A percentile compares a stretch with the other conserved stretches of the same genome.
phyloP scores from a whole-genome alignment of 2,888 invertebrate species.

The Andrena fulva region DNA sequence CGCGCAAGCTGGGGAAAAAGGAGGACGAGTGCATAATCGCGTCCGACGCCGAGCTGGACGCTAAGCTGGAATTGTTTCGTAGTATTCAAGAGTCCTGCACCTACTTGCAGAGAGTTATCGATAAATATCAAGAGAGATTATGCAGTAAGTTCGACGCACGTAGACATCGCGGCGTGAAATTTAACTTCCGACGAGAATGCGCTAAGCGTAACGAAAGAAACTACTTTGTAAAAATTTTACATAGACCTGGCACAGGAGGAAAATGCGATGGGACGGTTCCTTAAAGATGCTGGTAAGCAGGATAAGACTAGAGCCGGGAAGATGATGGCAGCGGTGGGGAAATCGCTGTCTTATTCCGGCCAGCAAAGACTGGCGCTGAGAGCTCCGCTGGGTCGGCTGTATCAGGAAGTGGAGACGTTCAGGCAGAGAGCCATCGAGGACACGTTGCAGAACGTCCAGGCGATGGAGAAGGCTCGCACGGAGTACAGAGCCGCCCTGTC shows the following conservation, averaged over 20 bases:
- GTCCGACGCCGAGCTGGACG: slow-evolving; percentile 98
- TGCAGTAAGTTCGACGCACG: slow-evolving; percentile 87
- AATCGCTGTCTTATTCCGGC: slow-evolving; percentile 94
- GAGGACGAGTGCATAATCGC: slow-evolving; percentile 99
- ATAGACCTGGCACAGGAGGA: slow-evolving; percentile 96
- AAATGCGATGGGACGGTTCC: slow-evolving; percentile 96
- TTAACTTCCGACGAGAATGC: neutral
- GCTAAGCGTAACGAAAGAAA: neutral
- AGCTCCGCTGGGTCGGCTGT: slow-evolving; percentile 93
- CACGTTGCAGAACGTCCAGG: slow-evolving; percentile 94
- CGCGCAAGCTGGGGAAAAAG: slow-evolving; percentile 96
- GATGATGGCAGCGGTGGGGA: slow-evolving; percentile 93
- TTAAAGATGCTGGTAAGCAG: slow-evolving; percentile 96
- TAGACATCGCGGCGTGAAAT: neutral
- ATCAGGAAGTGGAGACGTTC: slow-evolving; percentile 99
- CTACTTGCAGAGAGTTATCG: slow-evolving; percentile 94
- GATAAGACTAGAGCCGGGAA: slow-evolving; percentile 94
- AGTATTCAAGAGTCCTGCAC: slow-evolving; percentile 96
- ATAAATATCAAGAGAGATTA: slow-evolving; percentile 96
- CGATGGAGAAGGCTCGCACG: slow-evolving; percentile 97
- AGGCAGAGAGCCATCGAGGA: slow-evolving; percentile 97
- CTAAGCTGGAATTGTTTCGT: slow-evolving; percentile 96
- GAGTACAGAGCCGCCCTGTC: slow-evolving; percentile 97
- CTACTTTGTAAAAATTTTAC: slow-evolving; percentile 11
- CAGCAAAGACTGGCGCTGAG: slow-evolving; percentile 96